These are phyloP conservation scores for Limnothrissa miodon DNA, from an alignment of 2,113 vertebrate species.

Conservation along the genomic window DNA sequence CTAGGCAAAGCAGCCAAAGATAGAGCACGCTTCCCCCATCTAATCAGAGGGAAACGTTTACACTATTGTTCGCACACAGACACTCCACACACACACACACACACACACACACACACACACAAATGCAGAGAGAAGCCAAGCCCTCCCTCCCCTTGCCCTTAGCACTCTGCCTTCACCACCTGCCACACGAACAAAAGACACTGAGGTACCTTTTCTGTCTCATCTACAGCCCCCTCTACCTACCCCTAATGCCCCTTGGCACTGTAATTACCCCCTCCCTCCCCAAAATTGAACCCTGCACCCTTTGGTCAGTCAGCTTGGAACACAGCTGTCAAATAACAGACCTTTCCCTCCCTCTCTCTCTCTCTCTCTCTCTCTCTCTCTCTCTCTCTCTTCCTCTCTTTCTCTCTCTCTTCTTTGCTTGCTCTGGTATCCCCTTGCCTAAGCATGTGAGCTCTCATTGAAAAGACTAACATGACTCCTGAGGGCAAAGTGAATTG, in stretches of 20 bases:
- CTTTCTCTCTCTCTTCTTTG: not conserved
- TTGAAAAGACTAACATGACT: not conserved
- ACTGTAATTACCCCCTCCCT: conserved; percentile 1
- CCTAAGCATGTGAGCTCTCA: not conserved
- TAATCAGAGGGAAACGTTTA: conserved; percentile 52
- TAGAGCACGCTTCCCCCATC: conserved; percentile 43
- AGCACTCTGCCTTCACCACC: conserved; percentile 37
- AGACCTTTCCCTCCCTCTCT: not conserved
- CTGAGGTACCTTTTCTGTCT: conserved; percentile 21
- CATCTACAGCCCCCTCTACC: conserved; percentile 8
- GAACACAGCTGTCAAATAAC: conserved; percentile 8
- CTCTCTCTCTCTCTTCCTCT: not conserved
- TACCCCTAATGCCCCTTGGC: conserved; percentile 23
- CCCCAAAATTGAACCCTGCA: not conserved
- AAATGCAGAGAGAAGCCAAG: not conserved
- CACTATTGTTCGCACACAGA: conserved; percentile 42
- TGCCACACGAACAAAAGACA: conserved; percentile 34
- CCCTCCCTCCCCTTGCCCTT: not conserved
- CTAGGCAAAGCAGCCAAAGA: conserved; percentile 51
- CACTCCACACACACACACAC: conserved; percentile 22
- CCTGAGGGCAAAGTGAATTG: not conserved
- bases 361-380: not conserved
- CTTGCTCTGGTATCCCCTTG: not conserved
- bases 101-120: not conserved
- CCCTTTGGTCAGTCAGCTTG: not conserved